Evolutionary conservation across 2,113 vertebrate genomes (phyloP), one percentile per base, ranked within the genome.

Genomic region (Bambusicola thoracicus): DNA sequence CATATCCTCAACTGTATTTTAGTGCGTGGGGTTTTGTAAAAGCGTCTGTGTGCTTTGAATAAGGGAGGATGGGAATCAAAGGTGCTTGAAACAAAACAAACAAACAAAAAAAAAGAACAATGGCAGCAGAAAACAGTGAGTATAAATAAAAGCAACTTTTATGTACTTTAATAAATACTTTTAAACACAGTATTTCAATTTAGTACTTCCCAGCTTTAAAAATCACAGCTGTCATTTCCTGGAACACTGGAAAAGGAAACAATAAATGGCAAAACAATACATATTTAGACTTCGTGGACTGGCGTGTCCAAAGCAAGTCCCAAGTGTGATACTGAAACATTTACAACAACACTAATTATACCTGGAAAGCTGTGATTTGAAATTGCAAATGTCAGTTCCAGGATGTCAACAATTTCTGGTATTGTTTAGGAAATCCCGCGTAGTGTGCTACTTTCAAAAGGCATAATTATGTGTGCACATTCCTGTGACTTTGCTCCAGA

Each of bases 341-440:
- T 91, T 86, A 91, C 66, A 93, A 78, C 48, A 61, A 85, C 14
- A 66, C 2, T 77, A 83, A 80, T 91, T 83, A 29, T 63, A 51
- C 68, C 74, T 75, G 61, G 61, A 85, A 90, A 81, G 34, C 38
- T 89, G 36, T 22, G 83, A 67, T 77, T 70, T 89, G 79, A 48
- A 93, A 90, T 62, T 69, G 58, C 21, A 79, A 87, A 87, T 81
- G 48, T 61, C 77, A 90, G 56, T 78, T 95, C 53, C 81, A 72
- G 81, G 48, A 61, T 61, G 61, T 84, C 62, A 61, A 11, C 38
- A 22, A 73, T 88, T 94, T 86, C 46, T 90, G 58, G 56, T 93
- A 65, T 56, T 63, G 38, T 85, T 92, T 34, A 93, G 65, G 74
- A 93, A 94, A 84, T 68, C 53, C 20, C 66, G 1, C 22, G 19